Conservation (phyloP, 2,888 invertebrate species). For the Melanostoma scalare region DNA sequence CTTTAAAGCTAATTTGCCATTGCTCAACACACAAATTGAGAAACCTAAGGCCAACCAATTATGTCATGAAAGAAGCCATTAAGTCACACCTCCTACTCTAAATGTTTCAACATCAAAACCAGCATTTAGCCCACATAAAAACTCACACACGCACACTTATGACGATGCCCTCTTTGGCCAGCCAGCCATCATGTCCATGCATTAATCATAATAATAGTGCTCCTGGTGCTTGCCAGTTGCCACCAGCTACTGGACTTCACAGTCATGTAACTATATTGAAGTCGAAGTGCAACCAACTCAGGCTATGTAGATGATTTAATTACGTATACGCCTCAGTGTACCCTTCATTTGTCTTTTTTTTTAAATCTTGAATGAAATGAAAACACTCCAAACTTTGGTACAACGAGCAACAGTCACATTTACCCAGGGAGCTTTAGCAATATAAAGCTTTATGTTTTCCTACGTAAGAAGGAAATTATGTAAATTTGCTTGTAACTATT, state of each 20-base stretch:
- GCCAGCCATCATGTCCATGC: constrained; percentile 48
- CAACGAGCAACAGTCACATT: constrained; percentile 44
- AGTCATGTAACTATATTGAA: constrained; percentile 27
- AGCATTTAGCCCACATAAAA: constrained; percentile 61
- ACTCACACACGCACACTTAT: neutral
- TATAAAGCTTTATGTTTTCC: neutral
- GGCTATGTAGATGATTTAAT: constrained; percentile 63
- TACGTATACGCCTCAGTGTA: constrained; percentile 47
- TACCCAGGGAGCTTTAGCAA: neutral
- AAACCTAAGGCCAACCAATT: constrained; percentile 61
- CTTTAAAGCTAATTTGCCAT: constrained; percentile 25
- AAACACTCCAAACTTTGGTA: neutral
- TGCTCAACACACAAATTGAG: constrained; percentile 3
- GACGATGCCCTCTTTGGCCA: constrained; percentile 8
- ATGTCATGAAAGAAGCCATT: constrained; percentile 62
- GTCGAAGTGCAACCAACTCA: constrained; percentile 23
- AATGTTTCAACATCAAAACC: constrained; percentile 61
- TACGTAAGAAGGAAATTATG: constrained; percentile 20
- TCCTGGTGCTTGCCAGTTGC: constrained; percentile 42
- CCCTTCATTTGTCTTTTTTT: constrained; percentile 30
- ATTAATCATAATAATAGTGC: constrained; percentile 69
- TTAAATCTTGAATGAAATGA: neutral
- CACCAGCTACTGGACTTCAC: constrained; percentile 18
- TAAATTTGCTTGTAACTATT: constrained; percentile 49
- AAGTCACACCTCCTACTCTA: constrained; percentile 59